phyloP scores from a whole-genome alignment of 2,797 vertebrate genomes.

The Chromobotia macracanthus region DNA sequence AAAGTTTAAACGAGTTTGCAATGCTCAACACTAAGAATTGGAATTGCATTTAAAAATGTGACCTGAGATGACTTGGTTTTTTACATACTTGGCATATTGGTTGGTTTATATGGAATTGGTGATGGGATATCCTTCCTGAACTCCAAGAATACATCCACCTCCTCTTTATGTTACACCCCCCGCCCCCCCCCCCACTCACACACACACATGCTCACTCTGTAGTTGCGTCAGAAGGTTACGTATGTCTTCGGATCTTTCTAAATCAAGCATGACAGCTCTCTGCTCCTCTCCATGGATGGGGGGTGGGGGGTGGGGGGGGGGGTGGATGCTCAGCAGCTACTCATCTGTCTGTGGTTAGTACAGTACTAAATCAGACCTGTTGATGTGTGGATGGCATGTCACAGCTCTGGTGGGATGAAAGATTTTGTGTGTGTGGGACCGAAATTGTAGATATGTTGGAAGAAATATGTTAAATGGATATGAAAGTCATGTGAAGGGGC shows the following conservation, averaged over 20 bases:
- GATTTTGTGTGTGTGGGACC: background rate
- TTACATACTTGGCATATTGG: too few relatives aligned
- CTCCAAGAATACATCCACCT: slow-evolving; percentile 22
- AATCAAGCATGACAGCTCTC: slow-evolving; percentile 17
- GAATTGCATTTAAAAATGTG: too few relatives aligned
- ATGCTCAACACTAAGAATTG: too few relatives aligned
- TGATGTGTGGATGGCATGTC: slow-evolving; percentile 30
- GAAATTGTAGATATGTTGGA: background rate
- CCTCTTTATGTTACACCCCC: slow-evolving; percentile 30
- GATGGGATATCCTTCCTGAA: slow-evolving; percentile 46
- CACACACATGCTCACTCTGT: background rate
- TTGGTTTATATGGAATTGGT: slow-evolving; percentile 32
- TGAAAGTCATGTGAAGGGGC: background rate
- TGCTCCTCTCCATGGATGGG: background rate
- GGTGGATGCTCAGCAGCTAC: slow-evolving; percentile 7
- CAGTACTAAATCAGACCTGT: slow-evolving; percentile 12
- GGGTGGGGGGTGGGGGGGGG: background rate
- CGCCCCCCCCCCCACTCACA: background rate
- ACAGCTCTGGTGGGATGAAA: slow-evolving; percentile 2
- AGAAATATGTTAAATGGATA: background rate
- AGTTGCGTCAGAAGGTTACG: slow-evolving; percentile 32
- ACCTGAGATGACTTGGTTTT: too few relatives aligned
- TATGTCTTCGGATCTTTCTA: slow-evolving; percentile 52
- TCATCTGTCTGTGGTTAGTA: slow-evolving; percentile 31
- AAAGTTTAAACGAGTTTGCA: too few relatives aligned